Conservation (phyloP, 1,140 invertebrate species). For the Trypoxylus dichotomus region DNA sequence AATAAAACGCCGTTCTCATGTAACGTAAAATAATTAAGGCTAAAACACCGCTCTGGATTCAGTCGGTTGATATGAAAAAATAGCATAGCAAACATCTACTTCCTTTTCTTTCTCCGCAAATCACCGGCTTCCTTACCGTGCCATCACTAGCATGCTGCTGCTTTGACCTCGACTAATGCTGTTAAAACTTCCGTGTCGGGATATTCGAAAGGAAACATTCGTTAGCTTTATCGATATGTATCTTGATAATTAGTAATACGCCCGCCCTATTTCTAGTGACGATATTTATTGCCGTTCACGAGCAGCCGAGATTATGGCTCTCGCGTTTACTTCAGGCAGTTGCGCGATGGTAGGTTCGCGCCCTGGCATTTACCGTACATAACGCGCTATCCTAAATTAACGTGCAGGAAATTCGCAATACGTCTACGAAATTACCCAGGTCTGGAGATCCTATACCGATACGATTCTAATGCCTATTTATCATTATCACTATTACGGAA, state of each 20-base stretch:
- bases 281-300: background rate
- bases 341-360: background rate
- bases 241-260: conserved; percentile 19
- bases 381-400: background rate
- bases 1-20: no score
- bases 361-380: background rate
- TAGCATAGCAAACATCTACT: background rate
- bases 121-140: background rate
- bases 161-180: background rate
- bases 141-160: background rate
- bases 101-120: background rate
- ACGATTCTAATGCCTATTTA: background rate
- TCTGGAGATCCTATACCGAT: conserved; percentile 4
- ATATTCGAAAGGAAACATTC: conserved; percentile 13
- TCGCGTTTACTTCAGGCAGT: background rate
- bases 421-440: background rate
- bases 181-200: background rate
- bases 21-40: no score
- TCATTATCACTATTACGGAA: background rate
- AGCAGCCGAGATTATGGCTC: conserved; percentile 4
- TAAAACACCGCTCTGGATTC: no score
- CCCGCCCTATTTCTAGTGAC: conserved; percentile 10
- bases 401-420: conserved; percentile 14
- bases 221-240: conserved; percentile 24
- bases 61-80: no score